Base-by-base conservation (phyloP, 2,888 invertebrate genomes). In the Chrysolina americana region DNA sequence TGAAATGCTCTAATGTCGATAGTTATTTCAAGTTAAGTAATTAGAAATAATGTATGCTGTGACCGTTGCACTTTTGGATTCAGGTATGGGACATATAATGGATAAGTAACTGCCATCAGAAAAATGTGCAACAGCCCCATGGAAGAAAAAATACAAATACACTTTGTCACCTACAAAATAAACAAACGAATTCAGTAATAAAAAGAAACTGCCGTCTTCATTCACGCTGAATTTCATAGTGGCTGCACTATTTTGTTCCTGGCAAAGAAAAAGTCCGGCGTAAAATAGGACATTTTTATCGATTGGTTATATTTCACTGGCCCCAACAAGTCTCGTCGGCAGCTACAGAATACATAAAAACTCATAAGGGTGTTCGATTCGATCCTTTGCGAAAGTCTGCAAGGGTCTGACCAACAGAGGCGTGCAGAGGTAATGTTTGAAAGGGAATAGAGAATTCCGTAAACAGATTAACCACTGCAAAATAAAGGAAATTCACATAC, bases 281-380 rank as follows among this genome's bases (percentile, higher is more conserved):
- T 50, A 41, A 66, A 48, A 17, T 28, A 36, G 41, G 56, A 53
- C 53, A 66, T 66, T 68, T 68, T 68, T 41, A 68, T 68, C 68
- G 68, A 68, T 68, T 68, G 68, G 68, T 68, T 19, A 68, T 68
- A n/a, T 28, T 28, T 28, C 48, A 50, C 19, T 41, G 48, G 66
- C 66, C 66, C 66, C 68, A 68, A 68, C 68, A 68, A 68, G 68
- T 68, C 68, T 68, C 53, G 68, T 53, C 53, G 68, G 68, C 59
- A 53, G 53, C 50, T 68, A 48, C 28, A n/a, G 68, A 41, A 68
- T 68, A 41, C 28, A 56, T 68, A 68, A 68, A 68, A 68, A 48
- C 68, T 53, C 36, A 65, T 23, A 41, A 65, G 44, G 53, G 23
- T 15, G 36, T 19, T 6, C 41, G 36, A 41, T 44, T 53, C 41